Evolutionary conservation across 2,888 invertebrate species (phyloP), one percentile per base, ranked within the genome.

Genomic region (Ephialtes manifestator): DNA sequence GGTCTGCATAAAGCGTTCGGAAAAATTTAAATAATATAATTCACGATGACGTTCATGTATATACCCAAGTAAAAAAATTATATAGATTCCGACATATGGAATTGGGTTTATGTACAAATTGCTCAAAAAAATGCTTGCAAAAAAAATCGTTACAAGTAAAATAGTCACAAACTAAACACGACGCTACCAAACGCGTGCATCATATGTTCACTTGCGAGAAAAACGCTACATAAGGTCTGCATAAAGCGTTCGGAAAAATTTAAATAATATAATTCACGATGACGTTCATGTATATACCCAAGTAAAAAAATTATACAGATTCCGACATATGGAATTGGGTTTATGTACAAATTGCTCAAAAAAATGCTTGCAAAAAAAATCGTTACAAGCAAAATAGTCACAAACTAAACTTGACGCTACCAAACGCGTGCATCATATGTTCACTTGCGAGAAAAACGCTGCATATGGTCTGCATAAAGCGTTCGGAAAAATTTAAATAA

Each of bases 361-460:
- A n/a, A n/a, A n/a, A n/a, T n/a, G n/a, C n/a, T n/a, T n/a, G n/a
- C n/a, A n/a, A n/a, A n/a, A n/a, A n/a, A n/a, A n/a, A n/a, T n/a
- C n/a, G n/a, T n/a, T n/a, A n/a, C n/a, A n/a, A n/a, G n/a, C n/a
- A n/a, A n/a, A n/a, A n/a, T n/a, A n/a, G n/a, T n/a, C n/a, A n/a
- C n/a, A n/a, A n/a, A n/a, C n/a, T n/a, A n/a, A n/a, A n/a, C 35
- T 35, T 39, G 43, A 43, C 7, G 35, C 39, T 24, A n/a, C 28
- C 58, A 58, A 28, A 20, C 35, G 18, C 24, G 48, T 48, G 60
- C 51, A 60, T 77, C 48, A 15, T 13, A n/a, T 35, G 10, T n/a
- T 43, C 74, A 11, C 46, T 24, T 31, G 8, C 5, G 46, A 67
- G 74, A 74, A 74, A 60, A 74, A 43, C 53, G 20, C 20, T 71